These are phyloP conservation scores for Meganola albula DNA, from an alignment of 2,888 invertebrate genomes.

Conservation along the genomic window DNA sequence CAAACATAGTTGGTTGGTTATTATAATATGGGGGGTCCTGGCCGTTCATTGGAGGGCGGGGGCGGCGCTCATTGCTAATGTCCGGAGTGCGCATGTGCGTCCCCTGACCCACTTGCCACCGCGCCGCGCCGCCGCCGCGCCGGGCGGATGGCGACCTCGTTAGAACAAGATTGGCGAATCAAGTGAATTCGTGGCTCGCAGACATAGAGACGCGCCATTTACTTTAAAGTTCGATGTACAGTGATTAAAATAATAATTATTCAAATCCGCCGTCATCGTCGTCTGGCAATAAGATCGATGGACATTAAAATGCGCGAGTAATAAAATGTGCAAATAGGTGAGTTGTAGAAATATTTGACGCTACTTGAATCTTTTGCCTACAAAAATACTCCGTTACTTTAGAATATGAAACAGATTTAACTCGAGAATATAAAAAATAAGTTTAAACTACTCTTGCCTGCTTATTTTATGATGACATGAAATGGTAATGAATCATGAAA, in stretches of 20 bases:
- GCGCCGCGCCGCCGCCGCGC: constrained; percentile 41
- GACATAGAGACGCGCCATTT: constrained; percentile 63
- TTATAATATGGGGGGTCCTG: constrained; percentile 49
- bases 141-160: constrained; percentile 59
- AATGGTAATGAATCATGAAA: constrained; percentile 19
- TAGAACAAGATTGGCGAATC: constrained; percentile 70
- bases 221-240: constrained; percentile 37
- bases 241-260: constrained; percentile 39
- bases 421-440: no score
- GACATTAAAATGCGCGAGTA: constrained; percentile 7
- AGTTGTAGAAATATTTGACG: constrained; percentile 4
- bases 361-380: no score
- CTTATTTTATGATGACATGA: no score
- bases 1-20: constrained; percentile 39
- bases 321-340: constrained; percentile 14
- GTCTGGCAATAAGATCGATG: constrained; percentile 14
- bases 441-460: no score
- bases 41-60: constrained; percentile 66
- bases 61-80: constrained; percentile 70
- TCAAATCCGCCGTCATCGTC: constrained; percentile 20
- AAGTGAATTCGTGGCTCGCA: constrained; percentile 55
- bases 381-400: no score
- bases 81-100: constrained; percentile 71
- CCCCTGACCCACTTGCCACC: constrained; percentile 67
- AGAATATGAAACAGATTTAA: no score